Percentiles rank a stretch among this genome's conserved stretches.
Evolutionary conservation across 2,113 vertebrate genomes (phyloP).

Genomic region (Clinocottus analis): DNA sequence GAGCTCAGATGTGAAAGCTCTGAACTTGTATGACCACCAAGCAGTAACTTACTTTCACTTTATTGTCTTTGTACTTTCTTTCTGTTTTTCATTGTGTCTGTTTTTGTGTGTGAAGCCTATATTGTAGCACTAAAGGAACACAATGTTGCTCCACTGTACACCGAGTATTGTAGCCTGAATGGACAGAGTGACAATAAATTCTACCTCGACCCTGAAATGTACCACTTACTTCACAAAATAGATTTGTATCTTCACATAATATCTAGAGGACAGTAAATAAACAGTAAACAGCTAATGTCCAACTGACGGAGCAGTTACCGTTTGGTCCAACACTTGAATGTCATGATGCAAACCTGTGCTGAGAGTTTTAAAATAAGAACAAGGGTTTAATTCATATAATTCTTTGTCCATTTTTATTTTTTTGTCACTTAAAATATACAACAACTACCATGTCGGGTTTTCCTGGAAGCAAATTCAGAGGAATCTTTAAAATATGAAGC

Average conservation of each 20-base stretch:
- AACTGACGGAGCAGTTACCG: too few relatives aligned
- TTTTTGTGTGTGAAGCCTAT: not conserved
- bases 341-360: not conserved
- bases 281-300: not conserved
- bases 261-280: too few relatives aligned
- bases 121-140: not conserved
- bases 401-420: not conserved
- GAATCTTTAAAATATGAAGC: conserved; percentile 47
- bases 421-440: conserved; percentile 44
- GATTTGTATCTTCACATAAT: too few relatives aligned
- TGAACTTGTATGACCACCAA: too few relatives aligned
- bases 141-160: not conserved
- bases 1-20: too few relatives aligned
- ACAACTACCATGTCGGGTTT: conserved; percentile 19
- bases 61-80: not conserved
- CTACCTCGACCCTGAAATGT: not conserved
- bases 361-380: conserved; percentile 15
- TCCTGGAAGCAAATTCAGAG: conserved; percentile 29
- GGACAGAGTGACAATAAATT: not conserved
- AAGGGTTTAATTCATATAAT: not conserved
- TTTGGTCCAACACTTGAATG: not conserved
- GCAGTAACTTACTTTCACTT: not conserved
- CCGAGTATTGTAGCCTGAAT: too few relatives aligned
- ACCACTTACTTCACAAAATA: not conserved
- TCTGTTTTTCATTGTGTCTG: not conserved